Base-by-base conservation (phyloP, 2,797 vertebrate genomes). In the Rhinella marina region DNA sequence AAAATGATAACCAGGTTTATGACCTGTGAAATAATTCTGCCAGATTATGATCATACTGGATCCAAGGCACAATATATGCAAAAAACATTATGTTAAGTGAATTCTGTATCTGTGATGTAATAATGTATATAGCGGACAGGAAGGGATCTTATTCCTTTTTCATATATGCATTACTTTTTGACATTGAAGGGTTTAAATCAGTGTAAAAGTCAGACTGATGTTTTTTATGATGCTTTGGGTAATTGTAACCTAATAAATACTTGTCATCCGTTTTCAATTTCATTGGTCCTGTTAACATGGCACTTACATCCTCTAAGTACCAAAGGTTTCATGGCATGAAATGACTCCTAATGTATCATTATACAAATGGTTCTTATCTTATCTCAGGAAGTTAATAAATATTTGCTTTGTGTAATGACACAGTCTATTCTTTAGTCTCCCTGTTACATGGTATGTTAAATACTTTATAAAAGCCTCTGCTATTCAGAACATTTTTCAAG, bases 1-100 rank as follows among this genome's bases (percentile, higher is more conserved):
- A 87, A 87, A 76, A 72, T 70, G 19, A 82, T 83, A 83, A 83
- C 68, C 62, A 82, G 81, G 76, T 87, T 83, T 82, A 87, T 87
- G 23, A 81, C 72, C 86, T 50, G n/a, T 29, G 50, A 29, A 81
- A 54, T 87, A 75, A 82, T 52, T 62, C 68, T 64, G 48, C 17
- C 70, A 82, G 21, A 21, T 82, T 48, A 82, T 52, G 50, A 79
- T 82, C 27, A 77, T 82, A 75, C 66, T 54, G 59, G 12, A 77
- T 29, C 70, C 5, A 14, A 12, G 41, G 56, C 41, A 3, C 27
- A 9, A 52, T 68, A 32, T 83, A 8, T 2, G 54, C 25, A 21
- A 56, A 83, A 81, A 83, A 32, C 50, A 56, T 4, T 2, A n/a
- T 5, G 3, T 7, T 54, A 25, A 25, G 29, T 68, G 32, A 8